Evolutionary conservation across 2,797 vertebrate genomes (phyloP), one percentile per base, ranked within the genome.

Genomic region (Sebastes kiyomatsui): DNA sequence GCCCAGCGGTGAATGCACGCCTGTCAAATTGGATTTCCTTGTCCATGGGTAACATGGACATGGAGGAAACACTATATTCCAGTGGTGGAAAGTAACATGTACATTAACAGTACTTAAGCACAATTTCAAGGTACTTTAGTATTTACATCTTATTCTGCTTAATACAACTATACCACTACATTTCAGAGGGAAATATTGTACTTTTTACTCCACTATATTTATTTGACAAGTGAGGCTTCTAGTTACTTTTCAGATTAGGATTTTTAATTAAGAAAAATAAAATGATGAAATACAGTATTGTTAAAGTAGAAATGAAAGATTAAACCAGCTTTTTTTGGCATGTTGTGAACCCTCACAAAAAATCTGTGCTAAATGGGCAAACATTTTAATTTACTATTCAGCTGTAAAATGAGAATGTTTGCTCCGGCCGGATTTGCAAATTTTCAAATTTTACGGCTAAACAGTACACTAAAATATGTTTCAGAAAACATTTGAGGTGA

Each of bases 11-110:
- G 30, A 79, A 83, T 75, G 77, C 65, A 55, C 55, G 23, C 74
- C 54, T 80, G 67, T 81, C 72, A 35, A 79, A 61, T 2, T 46
- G 16, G 72, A 76, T 78, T 82, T 82, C 35, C 22, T 54, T 76
- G 10, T 46, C 33, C 7, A 27, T 60, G 46, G 6, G n/a, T 58
- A 27, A 30, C 32, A 23, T 22, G 5, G 18, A n/a, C 46, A 72
- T 25, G 11, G 8, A 60, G 28, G 54, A 35, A 33, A 42, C 52
- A 20, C 10, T 33, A 30, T 33, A 28, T 20, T 52, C 18, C 28
- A 7, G 14, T 5, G n/a, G 10, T 62, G 69, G 54, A 67, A 60
- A 49, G 7, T 38, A 69, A 38, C 28, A 28, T 22, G 4, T 49
- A 20, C 32, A 65, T 58, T 46, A 20, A 25, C 13, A 25, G 9